phyloP scores from a whole-genome alignment of 2,797 vertebrate species.

The Tolypeutes matacus region DNA sequence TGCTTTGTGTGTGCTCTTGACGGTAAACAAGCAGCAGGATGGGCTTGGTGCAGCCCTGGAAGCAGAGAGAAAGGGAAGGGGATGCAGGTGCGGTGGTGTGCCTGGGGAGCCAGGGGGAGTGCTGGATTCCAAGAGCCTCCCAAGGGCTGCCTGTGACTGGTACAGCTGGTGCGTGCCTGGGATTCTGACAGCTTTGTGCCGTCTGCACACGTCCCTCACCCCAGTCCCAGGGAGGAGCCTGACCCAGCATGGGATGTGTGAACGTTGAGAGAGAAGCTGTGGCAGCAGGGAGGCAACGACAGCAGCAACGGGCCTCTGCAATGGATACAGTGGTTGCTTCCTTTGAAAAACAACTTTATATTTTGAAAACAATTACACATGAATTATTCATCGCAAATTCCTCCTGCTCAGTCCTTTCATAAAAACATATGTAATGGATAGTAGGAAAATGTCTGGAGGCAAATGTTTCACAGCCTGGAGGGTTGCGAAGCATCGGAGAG shows the following conservation, averaged over 20 bases:
- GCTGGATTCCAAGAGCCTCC: not conserved
- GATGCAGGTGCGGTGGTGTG: not conserved
- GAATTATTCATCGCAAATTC: slow-evolving; percentile 79
- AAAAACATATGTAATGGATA: slow-evolving; percentile 62
- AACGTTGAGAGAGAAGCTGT: not conserved
- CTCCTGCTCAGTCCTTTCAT: slow-evolving; percentile 62
- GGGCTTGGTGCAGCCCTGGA: not conserved
- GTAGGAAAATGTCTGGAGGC: slow-evolving; percentile 54
- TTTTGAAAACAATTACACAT: slow-evolving; percentile 79
- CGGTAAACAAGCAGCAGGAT: accelerated
- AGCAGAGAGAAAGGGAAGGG: not conserved
- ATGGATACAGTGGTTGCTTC: not conserved
- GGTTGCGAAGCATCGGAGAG: not conserved
- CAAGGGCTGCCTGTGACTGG: not conserved
- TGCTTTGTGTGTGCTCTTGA: no score
- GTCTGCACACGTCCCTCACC: accelerated
- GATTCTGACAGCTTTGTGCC: not conserved
- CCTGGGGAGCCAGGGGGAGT: not conserved
- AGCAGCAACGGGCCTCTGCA: not conserved
- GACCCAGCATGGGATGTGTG: accelerated
- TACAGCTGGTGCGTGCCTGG: not conserved
- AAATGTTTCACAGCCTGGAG: slow-evolving; percentile 66
- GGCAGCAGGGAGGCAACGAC: not conserved
- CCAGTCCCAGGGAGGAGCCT: accelerated
- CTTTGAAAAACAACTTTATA: slow-evolving; percentile 67